These are phyloP conservation scores for Diarsia rubi DNA, from an alignment of 2,888 invertebrate genomes.

Conservation along the genomic window DNA sequence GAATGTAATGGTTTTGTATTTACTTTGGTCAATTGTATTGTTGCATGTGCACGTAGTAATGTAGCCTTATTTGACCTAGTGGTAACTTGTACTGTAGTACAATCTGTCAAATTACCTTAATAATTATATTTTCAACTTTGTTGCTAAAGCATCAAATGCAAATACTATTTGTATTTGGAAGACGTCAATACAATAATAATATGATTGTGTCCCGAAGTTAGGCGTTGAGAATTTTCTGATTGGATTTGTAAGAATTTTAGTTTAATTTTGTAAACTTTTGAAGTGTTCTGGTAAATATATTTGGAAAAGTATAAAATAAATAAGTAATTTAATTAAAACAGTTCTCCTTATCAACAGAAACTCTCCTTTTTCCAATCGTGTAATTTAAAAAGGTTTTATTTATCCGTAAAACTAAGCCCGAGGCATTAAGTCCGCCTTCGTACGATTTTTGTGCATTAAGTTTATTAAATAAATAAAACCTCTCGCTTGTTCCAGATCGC, in stretches of 20 bases:
- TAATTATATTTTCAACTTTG: no score
- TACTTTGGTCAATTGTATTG: slow-evolving; percentile 40
- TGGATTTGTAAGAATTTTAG: not conserved
- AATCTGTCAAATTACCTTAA: no score
- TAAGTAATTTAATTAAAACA: not conserved
- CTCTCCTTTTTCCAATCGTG: not conserved
- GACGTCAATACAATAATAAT: not conserved
- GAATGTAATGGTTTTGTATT: slow-evolving; percentile 20
- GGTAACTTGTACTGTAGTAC: not conserved
- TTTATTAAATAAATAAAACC: no score
- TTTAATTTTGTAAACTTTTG: not conserved
- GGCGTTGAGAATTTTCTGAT: not conserved
- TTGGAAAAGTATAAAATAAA: not conserved
- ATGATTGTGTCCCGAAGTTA: not conserved
- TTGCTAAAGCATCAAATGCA: no score
- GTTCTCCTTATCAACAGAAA: not conserved
- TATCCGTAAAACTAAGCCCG: not conserved
- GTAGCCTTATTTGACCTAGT: not conserved
- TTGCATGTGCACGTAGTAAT: slow-evolving; percentile 6
- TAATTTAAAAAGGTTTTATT: not conserved
- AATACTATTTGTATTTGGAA: not conserved
- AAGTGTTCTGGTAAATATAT: not conserved
- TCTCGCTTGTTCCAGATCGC: slow-evolving; percentile 73
- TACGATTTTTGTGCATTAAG: no score
- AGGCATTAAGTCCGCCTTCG: no score